Evolutionary conservation across 2,113 vertebrate genomes (phyloP).

Genomic region (Rhea americana): DNA sequence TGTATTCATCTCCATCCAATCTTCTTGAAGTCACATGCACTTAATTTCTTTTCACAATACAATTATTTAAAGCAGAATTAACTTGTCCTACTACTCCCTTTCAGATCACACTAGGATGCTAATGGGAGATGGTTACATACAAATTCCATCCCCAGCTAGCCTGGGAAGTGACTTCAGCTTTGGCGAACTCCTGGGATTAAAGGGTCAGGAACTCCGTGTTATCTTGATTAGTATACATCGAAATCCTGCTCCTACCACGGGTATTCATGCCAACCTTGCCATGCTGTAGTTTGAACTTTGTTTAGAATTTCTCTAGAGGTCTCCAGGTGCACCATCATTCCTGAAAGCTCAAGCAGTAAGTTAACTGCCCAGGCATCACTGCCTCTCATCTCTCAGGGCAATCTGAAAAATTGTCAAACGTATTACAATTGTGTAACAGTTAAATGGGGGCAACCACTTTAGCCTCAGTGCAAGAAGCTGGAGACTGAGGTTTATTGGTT

Average conservation of each 20-base stretch:
- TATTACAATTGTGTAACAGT: not conserved
- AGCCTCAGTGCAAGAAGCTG: not conserved
- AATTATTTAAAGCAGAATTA: not conserved
- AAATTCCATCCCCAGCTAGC: not conserved
- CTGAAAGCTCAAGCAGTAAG: not conserved
- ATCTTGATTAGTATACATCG: not conserved
- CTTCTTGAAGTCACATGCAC: not conserved
- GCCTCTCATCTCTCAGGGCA: accelerated
- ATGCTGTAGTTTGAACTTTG: not conserved
- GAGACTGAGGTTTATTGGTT: not conserved
- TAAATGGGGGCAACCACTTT: no score
- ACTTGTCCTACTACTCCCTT: not conserved
- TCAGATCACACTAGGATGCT: not conserved
- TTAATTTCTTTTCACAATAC: not conserved
- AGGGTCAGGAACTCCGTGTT: not conserved
- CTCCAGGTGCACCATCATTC: not conserved
- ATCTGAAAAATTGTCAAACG: not conserved
- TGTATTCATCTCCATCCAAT: not conserved
- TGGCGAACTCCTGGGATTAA: not conserved
- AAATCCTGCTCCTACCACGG: not conserved
- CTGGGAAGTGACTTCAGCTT: not conserved
- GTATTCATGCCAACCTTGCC: not conserved
- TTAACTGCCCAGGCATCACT: not conserved
- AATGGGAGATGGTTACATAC: not conserved
- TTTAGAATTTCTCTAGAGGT: not conserved